Base-by-base conservation (phyloP, 2,888 invertebrate genomes). In the Baccha elongata region DNA sequence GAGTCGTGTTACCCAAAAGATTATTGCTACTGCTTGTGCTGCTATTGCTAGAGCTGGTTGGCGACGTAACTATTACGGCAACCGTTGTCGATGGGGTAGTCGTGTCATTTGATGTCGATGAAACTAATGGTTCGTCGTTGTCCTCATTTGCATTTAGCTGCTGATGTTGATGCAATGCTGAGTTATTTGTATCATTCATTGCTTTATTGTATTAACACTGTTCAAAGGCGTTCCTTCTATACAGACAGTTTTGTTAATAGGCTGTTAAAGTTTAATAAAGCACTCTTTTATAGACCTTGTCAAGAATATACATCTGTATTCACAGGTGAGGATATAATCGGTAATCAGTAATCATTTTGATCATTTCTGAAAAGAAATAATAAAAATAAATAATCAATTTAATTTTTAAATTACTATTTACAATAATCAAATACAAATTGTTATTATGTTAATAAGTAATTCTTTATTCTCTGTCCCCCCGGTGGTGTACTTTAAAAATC, bases 121-220 rank as follows among this genome's bases (percentile, higher is more conserved):
- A 87, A 84, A 88, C 88, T 72, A 87, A 84, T 84, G 86, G 87
- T 85, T 88, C 88, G 85, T 88, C 87, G 55, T 87, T 87, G 75
- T 87, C 86, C 72, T 85, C 84, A 71, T 84, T 53, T 65, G 53
- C 19, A 46, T 19, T 79, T 52, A 75, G 84, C 71, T 84, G 71
- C 80, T 79, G 81, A 60, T 83, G 81, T 76, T 71, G 76, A 64
- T 83, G 78, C 78, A 78, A 78, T 83, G 68, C 50, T 58, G 85
- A 79, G 52, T 84, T 84, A 83, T 87, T 87, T 85, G 86, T 87
- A 85, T 86, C 87, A 87, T 87, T 87, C 87, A 87, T 87, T 86
- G 85, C 87, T 87, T 86, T 73, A 32, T 73, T 86, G 84, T 86
- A 85, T 86, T 72, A 68, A 68, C 81, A 60, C 19, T 50, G 40